Conservation (phyloP, 2,888 invertebrate genomes). For the Eupithecia exiguata region DNA sequence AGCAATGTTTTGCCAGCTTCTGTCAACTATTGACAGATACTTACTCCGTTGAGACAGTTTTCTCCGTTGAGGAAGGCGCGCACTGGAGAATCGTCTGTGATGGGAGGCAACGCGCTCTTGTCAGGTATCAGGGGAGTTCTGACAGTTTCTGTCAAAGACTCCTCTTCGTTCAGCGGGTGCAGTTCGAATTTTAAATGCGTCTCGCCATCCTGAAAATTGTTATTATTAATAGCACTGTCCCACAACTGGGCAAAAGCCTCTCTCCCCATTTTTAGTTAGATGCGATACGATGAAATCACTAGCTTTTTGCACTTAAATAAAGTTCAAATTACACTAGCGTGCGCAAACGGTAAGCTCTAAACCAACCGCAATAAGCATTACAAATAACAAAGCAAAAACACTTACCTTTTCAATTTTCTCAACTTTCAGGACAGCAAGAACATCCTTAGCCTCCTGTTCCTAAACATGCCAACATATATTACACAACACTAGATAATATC, state of each 20-base stretch:
- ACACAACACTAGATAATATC: constrained; percentile 51
- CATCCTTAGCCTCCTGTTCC: constrained; percentile 80
- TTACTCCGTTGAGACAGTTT: constrained; percentile 93
- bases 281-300: not conserved
- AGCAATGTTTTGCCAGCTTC: too few relatives aligned
- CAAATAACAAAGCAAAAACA: constrained; percentile 37
- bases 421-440: constrained; percentile 83
- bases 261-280: not conserved
- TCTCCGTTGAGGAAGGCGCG: constrained; percentile 92
- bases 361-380: constrained; percentile 27
- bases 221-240: not conserved
- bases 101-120: constrained; percentile 50
- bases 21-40: constrained; percentile 47
- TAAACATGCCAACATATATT: constrained; percentile 50
- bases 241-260: not conserved
- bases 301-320: not conserved
- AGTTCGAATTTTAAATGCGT: constrained; percentile 87
- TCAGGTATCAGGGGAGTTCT: constrained; percentile 45
- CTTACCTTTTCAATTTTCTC: constrained; percentile 82
- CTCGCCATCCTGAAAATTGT: constrained; percentile 84
- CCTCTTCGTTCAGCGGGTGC: constrained; percentile 83
- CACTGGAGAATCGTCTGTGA: constrained; percentile 87
- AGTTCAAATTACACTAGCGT: constrained; percentile 18
- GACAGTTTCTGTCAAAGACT: constrained; percentile 66
- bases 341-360: constrained; percentile 32